These are phyloP conservation scores for Meleagris gallopavo DNA, from an alignment of 2,113 vertebrate genomes.

Conservation along the genomic window DNA sequence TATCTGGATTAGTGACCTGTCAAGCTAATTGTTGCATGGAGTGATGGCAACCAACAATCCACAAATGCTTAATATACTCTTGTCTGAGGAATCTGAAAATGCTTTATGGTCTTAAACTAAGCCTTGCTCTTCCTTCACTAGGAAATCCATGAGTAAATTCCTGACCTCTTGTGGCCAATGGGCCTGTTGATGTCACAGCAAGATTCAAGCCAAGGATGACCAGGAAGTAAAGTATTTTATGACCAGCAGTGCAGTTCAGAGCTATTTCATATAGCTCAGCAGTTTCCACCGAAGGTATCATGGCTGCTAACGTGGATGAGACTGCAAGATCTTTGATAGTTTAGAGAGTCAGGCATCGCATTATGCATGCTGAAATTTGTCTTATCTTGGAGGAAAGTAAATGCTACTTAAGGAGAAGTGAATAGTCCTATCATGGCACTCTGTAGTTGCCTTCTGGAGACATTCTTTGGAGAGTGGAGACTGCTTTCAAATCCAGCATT, in stretches of 20 bases:
- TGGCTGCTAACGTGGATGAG: background rate
- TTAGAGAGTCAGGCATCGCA: rapidly evolving
- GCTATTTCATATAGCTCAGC: background rate
- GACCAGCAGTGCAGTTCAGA: background rate
- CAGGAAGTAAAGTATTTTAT: background rate
- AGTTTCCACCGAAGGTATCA: background rate
- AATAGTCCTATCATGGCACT: background rate
- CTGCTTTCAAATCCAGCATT: background rate
- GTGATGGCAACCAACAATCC: background rate
- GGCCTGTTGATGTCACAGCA: background rate
- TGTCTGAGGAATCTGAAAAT: slow-evolving; percentile 16
- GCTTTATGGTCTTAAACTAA: background rate
- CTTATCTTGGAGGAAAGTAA: background rate
- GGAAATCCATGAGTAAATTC: background rate
- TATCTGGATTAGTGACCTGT: slow-evolving; percentile 39
- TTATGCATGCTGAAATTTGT: background rate
- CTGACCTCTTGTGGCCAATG: background rate
- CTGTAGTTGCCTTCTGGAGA: background rate
- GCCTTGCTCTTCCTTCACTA: background rate
- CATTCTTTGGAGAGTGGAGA: background rate
- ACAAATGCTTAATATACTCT: background rate
- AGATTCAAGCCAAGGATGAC: background rate
- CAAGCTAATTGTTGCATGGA: slow-evolving; percentile 26
- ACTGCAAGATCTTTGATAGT: background rate
- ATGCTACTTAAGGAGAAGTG: background rate